Evolutionary conservation across 2,797 vertebrate species (phyloP).

Genomic region (Jordanella pulchra): DNA sequence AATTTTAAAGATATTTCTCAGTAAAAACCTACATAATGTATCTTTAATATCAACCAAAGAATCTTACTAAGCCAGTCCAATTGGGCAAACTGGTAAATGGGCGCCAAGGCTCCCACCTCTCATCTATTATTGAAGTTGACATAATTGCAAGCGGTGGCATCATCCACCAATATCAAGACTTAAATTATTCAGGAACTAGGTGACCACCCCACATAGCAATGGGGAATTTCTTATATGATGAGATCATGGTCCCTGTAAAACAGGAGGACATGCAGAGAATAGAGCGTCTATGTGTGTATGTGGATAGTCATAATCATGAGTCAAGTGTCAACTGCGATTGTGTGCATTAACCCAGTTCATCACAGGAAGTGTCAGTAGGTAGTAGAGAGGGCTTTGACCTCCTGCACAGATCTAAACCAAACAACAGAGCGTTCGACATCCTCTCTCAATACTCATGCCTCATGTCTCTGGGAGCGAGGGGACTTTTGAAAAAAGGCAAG

Average conservation of each 20-base stretch:
- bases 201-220: conserved; percentile 40
- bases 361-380: conserved; percentile 39
- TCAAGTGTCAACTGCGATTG: conserved; percentile 28
- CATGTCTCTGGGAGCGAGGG: conserved; percentile 15
- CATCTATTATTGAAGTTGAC: conserved; percentile 73
- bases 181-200: conserved; percentile 70
- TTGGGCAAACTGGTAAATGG: conserved; percentile 37
- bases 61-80: conserved; percentile 54
- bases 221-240: conserved; percentile 54
- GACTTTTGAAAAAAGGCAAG: background rate
- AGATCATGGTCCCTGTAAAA: conserved; percentile 65
- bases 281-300: conserved; percentile 11
- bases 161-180: conserved; percentile 60
- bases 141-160: conserved; percentile 58
- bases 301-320: conserved; percentile 10
- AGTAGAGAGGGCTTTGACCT: conserved; percentile 38
- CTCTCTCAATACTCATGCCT: conserved; percentile 62
- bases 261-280: conserved; percentile 25
- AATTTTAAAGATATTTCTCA: too few relatives aligned
- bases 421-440: conserved; percentile 27
- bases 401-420: conserved; percentile 18
- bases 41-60: conserved; percentile 32
- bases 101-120: conserved; percentile 41
- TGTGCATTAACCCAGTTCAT: conserved; percentile 47
- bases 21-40: too few relatives aligned